phyloP scores from a whole-genome alignment of 2,113 vertebrate genomes.

The Tursiops truncatus region DNA sequence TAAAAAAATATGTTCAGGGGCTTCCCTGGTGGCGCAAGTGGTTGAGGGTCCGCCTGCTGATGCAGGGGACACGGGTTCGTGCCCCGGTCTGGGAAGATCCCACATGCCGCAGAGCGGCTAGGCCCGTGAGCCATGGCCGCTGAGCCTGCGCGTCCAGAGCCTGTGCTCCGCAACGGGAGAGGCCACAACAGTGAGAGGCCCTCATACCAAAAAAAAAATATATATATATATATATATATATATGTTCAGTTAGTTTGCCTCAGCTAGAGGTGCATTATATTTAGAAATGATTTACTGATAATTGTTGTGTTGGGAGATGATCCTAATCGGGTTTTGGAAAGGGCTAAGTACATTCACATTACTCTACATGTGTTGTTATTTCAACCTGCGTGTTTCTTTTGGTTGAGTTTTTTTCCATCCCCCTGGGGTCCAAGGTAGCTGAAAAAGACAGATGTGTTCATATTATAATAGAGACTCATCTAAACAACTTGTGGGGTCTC shows the following conservation, averaged over 20 bases:
- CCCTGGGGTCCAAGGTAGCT: background rate
- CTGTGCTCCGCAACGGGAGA: too few relatives aligned
- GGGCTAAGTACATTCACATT: background rate
- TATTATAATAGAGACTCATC: background rate
- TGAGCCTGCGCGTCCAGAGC: too few relatives aligned
- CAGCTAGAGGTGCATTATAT: background rate
- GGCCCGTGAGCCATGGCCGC: too few relatives aligned
- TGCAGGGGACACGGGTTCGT: too few relatives aligned
- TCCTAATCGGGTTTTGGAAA: background rate
- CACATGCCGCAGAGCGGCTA: too few relatives aligned
- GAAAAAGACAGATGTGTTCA: background rate
- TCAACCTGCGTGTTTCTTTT: background rate
- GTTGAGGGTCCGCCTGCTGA: too few relatives aligned
- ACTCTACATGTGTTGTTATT: background rate
- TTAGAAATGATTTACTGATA: background rate
- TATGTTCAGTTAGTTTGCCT: background rate
- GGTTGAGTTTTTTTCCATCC: background rate
- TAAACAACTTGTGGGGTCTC: background rate
- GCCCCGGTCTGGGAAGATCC: too few relatives aligned
- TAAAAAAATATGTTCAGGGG: background rate
- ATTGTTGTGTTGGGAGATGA: background rate
- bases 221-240: too few relatives aligned
- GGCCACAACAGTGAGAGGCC: too few relatives aligned
- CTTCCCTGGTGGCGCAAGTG: too few relatives aligned
- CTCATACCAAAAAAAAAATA: too few relatives aligned